Conservation (phyloP, 30 jellyfish, hydroid and myxozoan genomes). For the Hydra vulgaris region DNA sequence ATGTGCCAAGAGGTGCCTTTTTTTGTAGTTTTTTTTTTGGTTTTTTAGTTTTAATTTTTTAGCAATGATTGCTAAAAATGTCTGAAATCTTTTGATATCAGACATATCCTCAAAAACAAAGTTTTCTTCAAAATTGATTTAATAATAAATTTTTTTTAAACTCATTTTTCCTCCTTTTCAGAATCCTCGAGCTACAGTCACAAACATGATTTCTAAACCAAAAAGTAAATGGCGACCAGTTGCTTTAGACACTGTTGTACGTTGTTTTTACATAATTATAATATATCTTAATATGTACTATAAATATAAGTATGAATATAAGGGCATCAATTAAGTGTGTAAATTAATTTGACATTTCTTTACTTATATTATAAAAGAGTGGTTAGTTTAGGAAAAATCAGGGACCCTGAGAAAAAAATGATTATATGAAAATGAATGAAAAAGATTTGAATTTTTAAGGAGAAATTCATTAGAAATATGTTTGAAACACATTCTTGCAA, state of each 20-base stretch:
- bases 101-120: neutral
- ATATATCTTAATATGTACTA: too few species aligned
- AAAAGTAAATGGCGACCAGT: slow-evolving; percentile 95
- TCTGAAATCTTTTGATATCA: neutral
- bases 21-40: neutral
- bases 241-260: slow-evolving; percentile 96
- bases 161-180: slow-evolving; percentile 13
- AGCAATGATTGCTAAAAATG: neutral
- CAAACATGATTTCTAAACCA: slow-evolving; percentile 73
- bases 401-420: too few species aligned
- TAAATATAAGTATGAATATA: too few species aligned
- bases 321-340: too few species aligned
- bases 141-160: neutral
- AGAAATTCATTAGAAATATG: too few species aligned
- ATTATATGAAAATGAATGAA: too few species aligned
- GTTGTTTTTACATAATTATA: slow-evolving; percentile 9
- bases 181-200: slow-evolving; percentile 82
- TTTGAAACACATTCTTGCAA: too few species aligned
- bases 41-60: neutral
- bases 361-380: too few species aligned
- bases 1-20: slow-evolving; percentile 66
- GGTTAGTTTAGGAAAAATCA: too few species aligned
- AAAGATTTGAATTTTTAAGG: too few species aligned
- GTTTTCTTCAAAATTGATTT: neutral
- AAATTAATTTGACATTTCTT: too few species aligned